Base-by-base conservation (phyloP, 1,140 invertebrate species). In the Mycetomoellerius zeteki region DNA sequence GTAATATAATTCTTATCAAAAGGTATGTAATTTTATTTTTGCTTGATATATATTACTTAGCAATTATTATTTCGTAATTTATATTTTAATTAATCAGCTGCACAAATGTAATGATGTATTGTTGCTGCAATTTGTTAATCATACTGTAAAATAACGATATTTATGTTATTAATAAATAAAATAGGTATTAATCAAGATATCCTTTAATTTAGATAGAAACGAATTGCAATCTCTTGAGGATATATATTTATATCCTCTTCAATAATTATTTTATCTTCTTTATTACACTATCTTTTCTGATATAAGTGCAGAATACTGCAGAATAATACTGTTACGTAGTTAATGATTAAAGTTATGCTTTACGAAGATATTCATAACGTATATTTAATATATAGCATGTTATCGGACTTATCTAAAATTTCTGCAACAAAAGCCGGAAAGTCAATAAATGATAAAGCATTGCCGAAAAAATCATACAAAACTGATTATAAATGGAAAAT, bases 401-500 rank as follows among this genome's bases (percentile, higher is more conserved):
- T 12, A 30, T 1, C 7, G 24, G 2, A 14, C 5, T 19, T 12
- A 27, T n/a, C 2, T 47, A 10, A 19, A 62, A 77, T 14, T 54
- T 30, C 19, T 33, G 2, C 2, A 27, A 30, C 14, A 60, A 19
- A n/a, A n/a, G n/a, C 7, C 5, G 4, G 24, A 47, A 21, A 50
- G 8, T 30, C 2, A 62, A n/a, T 7, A 24, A n/a, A 56, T 56
- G 7, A 56, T 56, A n/a, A 30, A 12, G 4, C 12, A 62, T 2
- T 5, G 16, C n/a, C 21, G 21, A 62, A 47, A 27, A 10, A 50
- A 30, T 27, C 10, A 4, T 8, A 14, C 7, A 47, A n/a, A 10
- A n/a, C 5, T 2, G 19, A 47, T 77, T 77, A 77, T 62, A 6
- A 77, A 33, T 21, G 24, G 37, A 30, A 77, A 62, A 47, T 77